Evolutionary conservation across 2,797 vertebrate genomes (phyloP), one percentile per base, ranked within the genome.

Genomic region (Prunella strophiata): DNA sequence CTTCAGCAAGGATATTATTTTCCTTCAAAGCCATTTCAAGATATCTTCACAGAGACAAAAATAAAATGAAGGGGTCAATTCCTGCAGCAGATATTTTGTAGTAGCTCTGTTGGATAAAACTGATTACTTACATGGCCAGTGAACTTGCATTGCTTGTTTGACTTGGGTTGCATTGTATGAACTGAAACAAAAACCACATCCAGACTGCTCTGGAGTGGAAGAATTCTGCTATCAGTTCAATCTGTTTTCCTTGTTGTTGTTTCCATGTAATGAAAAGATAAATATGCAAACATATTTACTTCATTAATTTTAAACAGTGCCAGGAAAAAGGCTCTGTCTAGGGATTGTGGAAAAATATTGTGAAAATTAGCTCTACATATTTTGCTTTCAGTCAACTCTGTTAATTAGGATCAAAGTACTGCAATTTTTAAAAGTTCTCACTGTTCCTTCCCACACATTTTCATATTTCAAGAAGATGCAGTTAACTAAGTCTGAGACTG

Each of bases 271-370:
- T 94, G 94, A 93, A 94, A 95, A 95, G 88, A 95, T 96, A 97
- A 97, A 96, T 96, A 97, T 96, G 94, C 96, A 95, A 97, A 96
- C 95, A 97, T 96, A 92, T 97, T 97, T 96, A 96, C 96, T 91
- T 94, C 93, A 96, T 97, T 97, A 96, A 97, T 97, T 97, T 96
- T 97, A 94, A 97, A 96, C 92, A 96, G 95, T 93, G 96, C 88
- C 94, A 94, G 83, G 93, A 93, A 96, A 95, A 92, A 82, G 71
- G 38, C 61, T 85, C 96, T 96, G 88, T 95, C 93, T 95, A 88
- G 88, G 88, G 89, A 94, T 96, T 88, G 96, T 91, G 67, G 83
- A 86, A 93, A 96, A 97, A 96, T 93, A 95, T 94, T 92, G 93
- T 93, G 94, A 96, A 93, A 96, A 96, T 93, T 92, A 96, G 93